These are phyloP conservation scores for Encarsia formosa DNA, from an alignment of 2,888 invertebrate species.

Conservation along the genomic window DNA sequence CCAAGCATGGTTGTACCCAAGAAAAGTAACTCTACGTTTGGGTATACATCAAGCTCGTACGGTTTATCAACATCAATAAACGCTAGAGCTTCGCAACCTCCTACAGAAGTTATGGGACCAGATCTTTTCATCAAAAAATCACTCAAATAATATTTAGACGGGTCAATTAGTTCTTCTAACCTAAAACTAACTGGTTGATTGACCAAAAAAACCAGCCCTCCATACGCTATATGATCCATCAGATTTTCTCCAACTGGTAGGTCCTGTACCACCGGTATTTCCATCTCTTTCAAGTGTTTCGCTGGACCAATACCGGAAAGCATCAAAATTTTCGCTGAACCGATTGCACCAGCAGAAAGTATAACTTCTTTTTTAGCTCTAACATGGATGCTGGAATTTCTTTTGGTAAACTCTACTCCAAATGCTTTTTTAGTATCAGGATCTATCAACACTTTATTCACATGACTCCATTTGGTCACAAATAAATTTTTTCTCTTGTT, in stretches of 20 bases:
- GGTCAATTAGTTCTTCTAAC: conserved; percentile 19
- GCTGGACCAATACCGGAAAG: conserved; percentile 72
- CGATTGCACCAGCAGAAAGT: conserved; percentile 71
- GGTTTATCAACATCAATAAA: conserved; percentile 62
- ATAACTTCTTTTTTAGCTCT: conserved; percentile 69
- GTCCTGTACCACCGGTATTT: conserved; percentile 57
- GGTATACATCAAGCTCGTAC: conserved; percentile 57
- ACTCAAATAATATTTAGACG: conserved; percentile 34
- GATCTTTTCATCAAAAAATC: conserved; percentile 56
- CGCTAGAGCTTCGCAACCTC: conserved; percentile 65
- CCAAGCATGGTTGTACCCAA: conserved; percentile 59
- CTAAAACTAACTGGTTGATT: conserved; percentile 36
- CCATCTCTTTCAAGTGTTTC: conserved; percentile 56
- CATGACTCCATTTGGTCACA: conserved; percentile 59
- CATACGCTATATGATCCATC: conserved; percentile 67
- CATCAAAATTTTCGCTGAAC: conserved; percentile 75
- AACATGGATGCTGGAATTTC: conserved; percentile 55
- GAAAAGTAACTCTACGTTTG: conserved; percentile 71
- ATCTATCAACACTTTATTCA: conserved; percentile 59
- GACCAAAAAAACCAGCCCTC: conserved; percentile 60
- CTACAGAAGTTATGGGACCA: conserved; percentile 62
- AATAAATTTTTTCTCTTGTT: conserved; percentile 60
- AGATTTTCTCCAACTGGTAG: conserved; percentile 65
- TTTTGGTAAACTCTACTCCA: conserved; percentile 60
- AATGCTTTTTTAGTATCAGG: conserved; percentile 56